Evolutionary conservation across 2,888 invertebrate genomes (phyloP).

Genomic region (Chorisops tibialis): DNA sequence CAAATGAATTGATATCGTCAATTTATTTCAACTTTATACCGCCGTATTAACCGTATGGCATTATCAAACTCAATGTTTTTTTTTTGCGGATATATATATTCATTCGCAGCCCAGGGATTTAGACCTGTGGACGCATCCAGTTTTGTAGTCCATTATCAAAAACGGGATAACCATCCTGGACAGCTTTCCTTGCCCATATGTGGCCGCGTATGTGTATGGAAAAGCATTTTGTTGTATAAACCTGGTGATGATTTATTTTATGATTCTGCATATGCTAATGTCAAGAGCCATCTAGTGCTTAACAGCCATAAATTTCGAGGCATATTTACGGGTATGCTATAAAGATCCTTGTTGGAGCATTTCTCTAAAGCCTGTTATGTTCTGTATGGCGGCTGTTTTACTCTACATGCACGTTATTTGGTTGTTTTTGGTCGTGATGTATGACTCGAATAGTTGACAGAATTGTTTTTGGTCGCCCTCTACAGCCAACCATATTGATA

Average conservation of each 20-base stretch:
- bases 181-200: no score
- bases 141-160: no score
- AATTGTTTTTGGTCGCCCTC: conserved; percentile 13
- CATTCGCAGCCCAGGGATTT: no score
- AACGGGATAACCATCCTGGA: no score
- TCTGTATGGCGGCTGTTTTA: background rate
- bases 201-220: no score
- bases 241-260: conserved; percentile 32
- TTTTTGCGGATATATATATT: no score
- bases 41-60: conserved; percentile 14
- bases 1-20: conserved; percentile 29
- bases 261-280: conserved; percentile 32
- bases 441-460: conserved; percentile 29
- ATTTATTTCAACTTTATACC: conserved; percentile 29
- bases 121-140: no score
- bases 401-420: conserved; percentile 18
- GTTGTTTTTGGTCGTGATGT: conserved; percentile 25
- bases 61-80: background rate
- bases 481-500: conserved; percentile 1
- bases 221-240: background rate
- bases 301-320: conserved; percentile 31
- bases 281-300: conserved; percentile 33
- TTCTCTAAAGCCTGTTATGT: background rate
- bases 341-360: conserved; percentile 11
- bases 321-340: conserved; percentile 26